Base-by-base conservation (phyloP, 2,113 vertebrate genomes). In the Dipodomys spectabilis region DNA sequence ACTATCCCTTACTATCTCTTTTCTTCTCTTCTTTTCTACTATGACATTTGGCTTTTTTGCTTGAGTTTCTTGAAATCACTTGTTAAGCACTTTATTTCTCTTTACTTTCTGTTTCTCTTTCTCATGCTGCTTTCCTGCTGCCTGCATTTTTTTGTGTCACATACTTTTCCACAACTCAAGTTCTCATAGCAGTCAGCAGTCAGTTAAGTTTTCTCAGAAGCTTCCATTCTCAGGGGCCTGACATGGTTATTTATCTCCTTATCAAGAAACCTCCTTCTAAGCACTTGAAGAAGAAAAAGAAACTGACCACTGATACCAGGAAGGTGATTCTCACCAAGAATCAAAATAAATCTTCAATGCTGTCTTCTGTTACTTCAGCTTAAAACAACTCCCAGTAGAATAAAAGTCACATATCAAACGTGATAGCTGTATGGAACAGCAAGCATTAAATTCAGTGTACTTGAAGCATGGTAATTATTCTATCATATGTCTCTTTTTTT, bases 221-320 rank as follows among this genome's bases (percentile, higher is more conserved):
- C 16, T 35, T n/a, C 10, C 44, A 62, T 95, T 39, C 64, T 62
- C 62, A 90, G 12, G 53, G 53, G 78, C n/a, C 68, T 85, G 27
- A 5, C 20, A 1, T 57, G 6, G 7, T 13, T 71, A 23, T 64
- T 81, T 74, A 84, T 64, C 23, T 80, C 2, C 25, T 8, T 71
- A 73, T 91, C 6, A 83, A 49, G 65, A 82, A 88, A 80, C 9
- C 2, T 86, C 49, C 15, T 20, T 53, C 71, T 27, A 13, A 83
- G 62, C 6, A n/a, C 68, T 84, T 77, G 11, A n/a, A 91, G 62
- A 95, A 93, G 64, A 79, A 79, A 80, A 93, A 74, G 60, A 79
- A 7, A 87, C 30, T 32, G 19, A 12, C 10, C 22, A 86, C 73
- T 68, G 27, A 20, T 53, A 80, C 16, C 53, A 88, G 28, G 49